These are phyloP conservation scores for Psophia crepitans DNA, from an alignment of 2,113 vertebrate species.

Conservation along the genomic window DNA sequence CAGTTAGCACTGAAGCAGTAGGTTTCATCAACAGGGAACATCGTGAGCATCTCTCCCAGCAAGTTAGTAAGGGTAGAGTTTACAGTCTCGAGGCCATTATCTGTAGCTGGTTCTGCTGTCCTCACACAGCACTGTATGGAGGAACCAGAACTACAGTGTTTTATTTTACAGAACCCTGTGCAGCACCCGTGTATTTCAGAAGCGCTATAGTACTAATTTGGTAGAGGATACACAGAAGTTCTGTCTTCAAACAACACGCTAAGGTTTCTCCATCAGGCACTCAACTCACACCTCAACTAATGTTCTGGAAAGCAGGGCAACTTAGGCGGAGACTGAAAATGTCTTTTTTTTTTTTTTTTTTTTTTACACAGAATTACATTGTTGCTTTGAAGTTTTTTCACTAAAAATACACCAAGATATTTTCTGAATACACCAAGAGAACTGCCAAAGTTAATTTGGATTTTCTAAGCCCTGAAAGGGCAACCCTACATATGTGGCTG, in stretches of 20 bases:
- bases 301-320: neutral
- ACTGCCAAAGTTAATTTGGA: accelerated
- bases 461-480: accelerated
- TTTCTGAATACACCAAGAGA: neutral
- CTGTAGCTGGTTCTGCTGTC: neutral
- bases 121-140: accelerated
- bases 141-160: accelerated
- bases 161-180: neutral
- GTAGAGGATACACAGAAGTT: neutral
- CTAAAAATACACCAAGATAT: too few species aligned
- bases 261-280: neutral
- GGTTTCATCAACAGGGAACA: neutral
- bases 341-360: neutral
- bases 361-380: neutral
- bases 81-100: accelerated
- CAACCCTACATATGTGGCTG: neutral
- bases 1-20: too few species aligned
- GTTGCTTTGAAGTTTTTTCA: neutral
- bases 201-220: too few species aligned
- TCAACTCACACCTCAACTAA: too few species aligned
- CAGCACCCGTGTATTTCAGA: neutral
- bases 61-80: too few species aligned
- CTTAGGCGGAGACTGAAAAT: neutral
- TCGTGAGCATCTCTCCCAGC: neutral
- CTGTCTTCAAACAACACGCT: neutral